These are phyloP conservation scores for Pogona vitticeps DNA, from an alignment of 2,113 vertebrate genomes.

Conservation along the genomic window DNA sequence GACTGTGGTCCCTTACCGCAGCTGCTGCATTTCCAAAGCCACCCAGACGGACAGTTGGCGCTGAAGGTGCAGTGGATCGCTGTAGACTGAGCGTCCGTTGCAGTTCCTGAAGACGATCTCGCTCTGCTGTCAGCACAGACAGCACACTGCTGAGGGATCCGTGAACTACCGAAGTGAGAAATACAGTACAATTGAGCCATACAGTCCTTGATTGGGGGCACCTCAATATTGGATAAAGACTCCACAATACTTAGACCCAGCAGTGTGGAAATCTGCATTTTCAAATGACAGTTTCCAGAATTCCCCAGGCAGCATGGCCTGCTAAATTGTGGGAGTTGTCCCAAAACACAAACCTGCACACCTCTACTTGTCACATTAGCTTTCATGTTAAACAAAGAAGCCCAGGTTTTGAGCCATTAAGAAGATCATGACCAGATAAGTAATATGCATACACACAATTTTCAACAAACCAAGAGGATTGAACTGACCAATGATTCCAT, in stretches of 20 bases:
- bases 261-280: too few relatives aligned
- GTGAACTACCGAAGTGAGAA: conserved; percentile 68
- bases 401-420: background rate
- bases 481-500: too few relatives aligned
- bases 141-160: conserved; percentile 75
- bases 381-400: background rate
- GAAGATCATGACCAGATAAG: too few relatives aligned
- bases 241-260: background rate
- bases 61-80: background rate
- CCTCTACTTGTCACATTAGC: too few relatives aligned
- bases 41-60: background rate
- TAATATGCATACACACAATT: too few relatives aligned
- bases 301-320: too few relatives aligned
- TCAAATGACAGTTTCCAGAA: too few relatives aligned
- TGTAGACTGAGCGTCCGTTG: conserved; percentile 54
- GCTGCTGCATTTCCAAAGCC: background rate
- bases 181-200: too few relatives aligned
- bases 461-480: too few relatives aligned
- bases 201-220: background rate
- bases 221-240: background rate
- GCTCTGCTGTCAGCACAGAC: conserved; percentile 62
- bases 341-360: too few relatives aligned
- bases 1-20: conserved; percentile 14
- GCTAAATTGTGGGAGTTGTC: too few relatives aligned
- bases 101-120: conserved; percentile 68